Percentiles rank a stretch among this genome's conserved stretches.
These are phyloP conservation scores for Silurus meridionalis DNA, from an alignment of 2,113 vertebrate species.

Conservation along the genomic window DNA sequence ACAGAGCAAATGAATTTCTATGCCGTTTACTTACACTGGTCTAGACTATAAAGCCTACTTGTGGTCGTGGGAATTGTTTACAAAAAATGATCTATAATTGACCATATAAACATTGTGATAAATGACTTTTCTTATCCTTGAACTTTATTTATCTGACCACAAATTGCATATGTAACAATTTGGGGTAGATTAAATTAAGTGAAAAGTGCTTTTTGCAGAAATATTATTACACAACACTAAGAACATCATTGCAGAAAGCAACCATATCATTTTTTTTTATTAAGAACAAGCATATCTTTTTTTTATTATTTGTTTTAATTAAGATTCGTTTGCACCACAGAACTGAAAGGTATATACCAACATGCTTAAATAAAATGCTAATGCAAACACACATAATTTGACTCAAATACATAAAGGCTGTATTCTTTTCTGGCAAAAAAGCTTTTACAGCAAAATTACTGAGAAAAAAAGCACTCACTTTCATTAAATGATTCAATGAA, in stretches of 20 bases:
- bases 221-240: not conserved
- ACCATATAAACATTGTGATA: not conserved
- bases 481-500: not conserved
- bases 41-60: not conserved
- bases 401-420: not conserved
- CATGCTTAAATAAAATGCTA: not conserved
- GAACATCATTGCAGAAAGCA: not conserved
- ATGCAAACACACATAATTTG: not conserved
- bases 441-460: not conserved
- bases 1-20: constrained; percentile 16
- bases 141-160: not conserved
- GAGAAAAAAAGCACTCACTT: not conserved
- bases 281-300: not conserved
- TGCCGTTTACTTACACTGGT: not conserved
- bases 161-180: not conserved
- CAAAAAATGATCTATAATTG: not conserved
- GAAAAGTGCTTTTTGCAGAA: not conserved
- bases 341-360: not conserved
- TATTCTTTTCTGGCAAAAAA: not conserved
- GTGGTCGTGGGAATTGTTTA: not conserved
- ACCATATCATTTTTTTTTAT: not conserved
- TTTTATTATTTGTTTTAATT: too few species aligned
- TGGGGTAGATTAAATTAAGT: not conserved
- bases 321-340: not conserved
- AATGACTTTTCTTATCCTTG: not conserved